phyloP scores from a whole-genome alignment of 2,888 invertebrate genomes.

The Drosophila seclusa region DNA sequence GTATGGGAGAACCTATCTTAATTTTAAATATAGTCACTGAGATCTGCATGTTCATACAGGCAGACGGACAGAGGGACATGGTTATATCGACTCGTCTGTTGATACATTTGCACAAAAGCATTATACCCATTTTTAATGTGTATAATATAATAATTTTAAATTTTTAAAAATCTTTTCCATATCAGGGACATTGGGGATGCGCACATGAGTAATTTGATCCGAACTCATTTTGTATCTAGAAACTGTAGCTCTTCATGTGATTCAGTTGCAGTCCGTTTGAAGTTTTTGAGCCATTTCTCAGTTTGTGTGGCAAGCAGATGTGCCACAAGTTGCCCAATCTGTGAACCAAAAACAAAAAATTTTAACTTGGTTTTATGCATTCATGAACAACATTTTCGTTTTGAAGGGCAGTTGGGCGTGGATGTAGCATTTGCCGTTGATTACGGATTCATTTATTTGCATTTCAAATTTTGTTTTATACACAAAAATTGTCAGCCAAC shows the following conservation, averaged over 20 bases:
- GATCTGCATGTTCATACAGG: too few species aligned
- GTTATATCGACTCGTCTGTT: too few species aligned
- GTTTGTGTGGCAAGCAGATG: constrained; percentile 16
- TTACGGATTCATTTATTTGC: constrained; percentile 40
- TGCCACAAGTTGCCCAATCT: constrained; percentile 14
- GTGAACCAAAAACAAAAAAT: constrained; percentile 20
- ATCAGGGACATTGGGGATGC: neutral
- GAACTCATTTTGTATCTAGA: neutral
- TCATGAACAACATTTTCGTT: constrained; percentile 19
- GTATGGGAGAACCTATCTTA: too few species aligned
- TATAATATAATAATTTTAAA: too few species aligned
- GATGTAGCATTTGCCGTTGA: constrained; percentile 18
- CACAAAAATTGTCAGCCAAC: constrained; percentile 17
- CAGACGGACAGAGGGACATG: too few species aligned
- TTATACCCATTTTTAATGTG: too few species aligned
- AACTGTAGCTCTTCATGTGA: neutral
- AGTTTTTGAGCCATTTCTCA: constrained; percentile 4
- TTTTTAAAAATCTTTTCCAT: neutral
- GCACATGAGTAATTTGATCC: neutral
- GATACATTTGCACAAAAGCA: too few species aligned
- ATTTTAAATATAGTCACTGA: too few species aligned
- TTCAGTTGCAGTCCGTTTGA: neutral
- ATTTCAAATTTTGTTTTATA: constrained; percentile 37
- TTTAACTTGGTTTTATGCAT: constrained; percentile 8
- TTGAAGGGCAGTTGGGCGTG: constrained; percentile 7